phyloP scores from a whole-genome alignment of 2,113 vertebrate species.

The Mesitornis unicolor region DNA sequence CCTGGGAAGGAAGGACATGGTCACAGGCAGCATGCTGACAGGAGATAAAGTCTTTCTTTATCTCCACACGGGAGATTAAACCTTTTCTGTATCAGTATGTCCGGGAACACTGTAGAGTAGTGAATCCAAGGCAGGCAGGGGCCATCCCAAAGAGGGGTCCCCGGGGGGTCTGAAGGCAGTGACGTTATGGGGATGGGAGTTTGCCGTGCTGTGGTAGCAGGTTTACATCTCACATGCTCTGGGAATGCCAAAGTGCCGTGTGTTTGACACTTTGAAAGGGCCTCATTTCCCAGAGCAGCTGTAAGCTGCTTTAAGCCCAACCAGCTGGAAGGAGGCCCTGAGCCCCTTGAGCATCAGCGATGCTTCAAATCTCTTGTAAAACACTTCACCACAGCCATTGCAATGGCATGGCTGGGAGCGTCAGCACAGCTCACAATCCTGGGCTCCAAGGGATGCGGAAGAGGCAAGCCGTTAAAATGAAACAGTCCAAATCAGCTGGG shows the following conservation, averaged over 20 bases:
- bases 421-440: rapidly evolving
- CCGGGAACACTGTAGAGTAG: background rate
- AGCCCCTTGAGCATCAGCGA: background rate
- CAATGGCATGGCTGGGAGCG: background rate
- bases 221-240: background rate
- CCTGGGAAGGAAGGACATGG: background rate
- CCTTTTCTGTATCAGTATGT: background rate
- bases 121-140: background rate
- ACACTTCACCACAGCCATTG: background rate
- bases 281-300: conserved; percentile 28
- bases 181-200: background rate
- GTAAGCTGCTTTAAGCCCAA: conserved; percentile 1
- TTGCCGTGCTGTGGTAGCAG: background rate
- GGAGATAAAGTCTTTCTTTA: background rate
- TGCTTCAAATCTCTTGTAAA: background rate
- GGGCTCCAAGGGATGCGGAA: background rate
- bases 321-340: conserved; percentile 20
- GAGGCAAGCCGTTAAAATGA: rapidly evolving
- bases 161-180: background rate
- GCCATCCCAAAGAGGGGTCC: background rate
- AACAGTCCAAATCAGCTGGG: background rate
- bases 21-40: background rate
- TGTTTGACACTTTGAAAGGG: background rate
- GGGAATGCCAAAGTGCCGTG: background rate
- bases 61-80: background rate